Evolutionary conservation across 2,888 invertebrate genomes (phyloP).

Genomic region (Euplagia quadripunctaria): DNA sequence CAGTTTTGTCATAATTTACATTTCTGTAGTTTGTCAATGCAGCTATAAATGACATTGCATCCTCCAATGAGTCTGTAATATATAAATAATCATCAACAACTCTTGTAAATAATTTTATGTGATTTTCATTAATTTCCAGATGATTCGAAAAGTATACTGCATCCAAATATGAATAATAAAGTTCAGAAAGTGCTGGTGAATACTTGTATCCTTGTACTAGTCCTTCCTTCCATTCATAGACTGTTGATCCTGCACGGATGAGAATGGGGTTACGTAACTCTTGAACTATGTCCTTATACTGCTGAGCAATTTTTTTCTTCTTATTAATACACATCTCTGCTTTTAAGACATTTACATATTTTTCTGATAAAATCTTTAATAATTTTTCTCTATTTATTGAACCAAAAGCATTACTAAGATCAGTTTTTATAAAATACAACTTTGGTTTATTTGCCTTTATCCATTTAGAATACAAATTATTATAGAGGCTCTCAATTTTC

Average conservation of each 20-base stretch:
- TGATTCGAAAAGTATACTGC: slow-evolving; percentile 68
- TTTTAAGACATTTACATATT: slow-evolving; percentile 63
- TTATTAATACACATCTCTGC: slow-evolving; percentile 60
- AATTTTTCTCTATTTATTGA: slow-evolving; percentile 75
- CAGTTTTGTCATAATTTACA: slow-evolving; percentile 79
- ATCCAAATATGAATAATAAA: slow-evolving; percentile 80
- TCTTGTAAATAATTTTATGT: slow-evolving; percentile 73
- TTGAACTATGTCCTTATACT: slow-evolving; percentile 71
- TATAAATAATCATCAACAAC: slow-evolving; percentile 85
- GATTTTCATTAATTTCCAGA: slow-evolving; percentile 49
- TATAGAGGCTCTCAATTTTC: slow-evolving; percentile 71
- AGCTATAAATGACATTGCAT: slow-evolving; percentile 72
- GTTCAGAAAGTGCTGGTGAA: slow-evolving; percentile 83
- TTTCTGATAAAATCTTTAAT: slow-evolving; percentile 69
- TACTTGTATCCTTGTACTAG: slow-evolving; percentile 83
- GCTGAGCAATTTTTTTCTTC: slow-evolving; percentile 69
- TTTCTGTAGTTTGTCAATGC: slow-evolving; percentile 75
- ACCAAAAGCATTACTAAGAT: slow-evolving; percentile 84
- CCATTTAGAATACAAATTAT: slow-evolving; percentile 68
- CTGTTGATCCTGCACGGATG: slow-evolving; percentile 78
- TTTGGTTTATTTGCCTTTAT: slow-evolving; percentile 67
- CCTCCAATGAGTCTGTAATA: slow-evolving; percentile 75
- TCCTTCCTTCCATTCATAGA: slow-evolving; percentile 82
- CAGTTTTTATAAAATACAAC: slow-evolving; percentile 81
- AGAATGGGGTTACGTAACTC: slow-evolving; percentile 76